phyloP scores from a whole-genome alignment of 2,113 vertebrate species.

The Ginglymostoma cirratum region DNA sequence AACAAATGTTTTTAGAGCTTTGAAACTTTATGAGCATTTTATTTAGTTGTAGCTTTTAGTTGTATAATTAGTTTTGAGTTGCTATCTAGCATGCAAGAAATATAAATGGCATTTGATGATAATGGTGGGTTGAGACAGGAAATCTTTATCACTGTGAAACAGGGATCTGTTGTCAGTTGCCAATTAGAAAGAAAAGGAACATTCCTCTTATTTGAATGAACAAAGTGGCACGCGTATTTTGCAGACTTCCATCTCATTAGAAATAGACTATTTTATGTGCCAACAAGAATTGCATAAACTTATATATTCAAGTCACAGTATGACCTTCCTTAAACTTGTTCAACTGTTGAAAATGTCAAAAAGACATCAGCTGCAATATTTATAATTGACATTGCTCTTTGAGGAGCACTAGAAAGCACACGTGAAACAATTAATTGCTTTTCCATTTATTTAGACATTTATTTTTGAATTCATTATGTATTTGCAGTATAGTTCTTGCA shows the following conservation, averaged over 20 bases:
- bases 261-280: not conserved
- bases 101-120: not conserved
- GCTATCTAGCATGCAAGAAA: not conserved
- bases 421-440: not conserved
- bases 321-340: not conserved
- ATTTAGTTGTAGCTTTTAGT: not conserved
- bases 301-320: not conserved
- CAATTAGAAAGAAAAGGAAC: not conserved
- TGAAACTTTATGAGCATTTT: not conserved
- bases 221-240: not conserved
- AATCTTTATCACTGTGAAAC: constrained; percentile 29
- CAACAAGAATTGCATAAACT: not conserved
- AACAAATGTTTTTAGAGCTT: not conserved
- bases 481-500: not conserved
- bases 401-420: not conserved
- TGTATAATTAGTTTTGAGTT: not conserved
- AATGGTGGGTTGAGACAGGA: not conserved
- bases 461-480: not conserved
- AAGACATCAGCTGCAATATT: not conserved
- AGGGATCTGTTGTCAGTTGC: not conserved
- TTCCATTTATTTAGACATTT: not conserved
- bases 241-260: not conserved
- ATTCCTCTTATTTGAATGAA: constrained; percentile 6
- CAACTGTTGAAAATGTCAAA: not conserved
- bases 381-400: not conserved